Percentiles rank a stretch among this genome's conserved stretches.
Conservation (phyloP, 2,888 invertebrate genomes). For the Cataglyphis cursor region DNA sequence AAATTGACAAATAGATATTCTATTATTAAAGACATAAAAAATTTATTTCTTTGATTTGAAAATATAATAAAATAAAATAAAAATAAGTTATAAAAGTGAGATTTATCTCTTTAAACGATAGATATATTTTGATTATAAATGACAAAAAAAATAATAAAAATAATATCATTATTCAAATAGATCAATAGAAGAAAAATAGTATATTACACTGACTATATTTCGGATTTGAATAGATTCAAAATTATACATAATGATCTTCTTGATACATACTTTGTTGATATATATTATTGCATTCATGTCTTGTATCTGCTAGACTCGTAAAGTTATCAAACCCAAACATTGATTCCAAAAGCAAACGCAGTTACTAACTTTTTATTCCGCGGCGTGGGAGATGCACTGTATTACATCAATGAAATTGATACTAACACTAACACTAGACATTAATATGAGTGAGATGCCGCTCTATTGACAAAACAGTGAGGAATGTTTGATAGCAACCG, state of each 20-base stretch:
- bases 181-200: not conserved
- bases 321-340: not conserved
- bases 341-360: not conserved
- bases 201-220: not conserved
- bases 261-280: not conserved
- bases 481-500: constrained; percentile 37
- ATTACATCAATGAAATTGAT: constrained; percentile 6
- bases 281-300: not conserved
- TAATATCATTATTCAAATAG: not conserved
- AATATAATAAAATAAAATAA: not conserved
- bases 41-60: not conserved
- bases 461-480: constrained; percentile 47
- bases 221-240: not conserved
- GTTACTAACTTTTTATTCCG: not conserved
- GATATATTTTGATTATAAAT: not conserved
- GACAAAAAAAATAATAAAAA: not conserved
- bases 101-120: not conserved
- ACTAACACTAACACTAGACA: constrained; percentile 10
- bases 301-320: not conserved
- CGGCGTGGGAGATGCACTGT: not conserved
- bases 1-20: not conserved
- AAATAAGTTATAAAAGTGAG: not conserved
- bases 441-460: constrained; percentile 26
- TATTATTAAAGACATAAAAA: constrained; percentile 7
- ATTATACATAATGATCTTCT: not conserved